Conservation (phyloP, 2,888 invertebrate species). For the Melinaea menophilus region DNA sequence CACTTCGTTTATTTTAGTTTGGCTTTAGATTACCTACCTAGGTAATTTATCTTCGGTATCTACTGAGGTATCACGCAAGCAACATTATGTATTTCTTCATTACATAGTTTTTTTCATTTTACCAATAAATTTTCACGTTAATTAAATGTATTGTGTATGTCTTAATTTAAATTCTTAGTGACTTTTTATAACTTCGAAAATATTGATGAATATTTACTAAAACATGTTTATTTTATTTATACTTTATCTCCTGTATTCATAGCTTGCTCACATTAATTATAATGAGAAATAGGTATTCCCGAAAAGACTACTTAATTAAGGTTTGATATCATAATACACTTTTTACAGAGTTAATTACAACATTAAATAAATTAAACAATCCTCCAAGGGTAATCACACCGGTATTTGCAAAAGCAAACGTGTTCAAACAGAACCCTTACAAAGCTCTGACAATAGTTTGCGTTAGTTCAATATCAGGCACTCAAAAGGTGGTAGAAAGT, state of each 20-base stretch:
- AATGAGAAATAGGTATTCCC: background rate
- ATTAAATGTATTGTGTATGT: too few species aligned
- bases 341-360: background rate
- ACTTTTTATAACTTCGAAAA: too few species aligned
- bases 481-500: background rate
- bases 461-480: constrained; percentile 2
- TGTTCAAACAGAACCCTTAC: background rate
- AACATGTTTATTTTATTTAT: background rate
- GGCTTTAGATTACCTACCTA: too few species aligned
- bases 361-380: background rate
- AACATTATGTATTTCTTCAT: too few species aligned
- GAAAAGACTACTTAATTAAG: background rate
- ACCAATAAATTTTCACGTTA: too few species aligned
- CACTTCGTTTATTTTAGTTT: too few species aligned
- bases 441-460: background rate
- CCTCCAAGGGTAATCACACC: background rate
- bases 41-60: too few species aligned
- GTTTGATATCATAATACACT: background rate
- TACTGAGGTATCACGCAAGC: too few species aligned
- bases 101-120: too few species aligned
- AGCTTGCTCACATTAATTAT: background rate
- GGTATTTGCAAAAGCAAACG: background rate
- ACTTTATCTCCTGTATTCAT: background rate
- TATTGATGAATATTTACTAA: too few species aligned
- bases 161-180: too few species aligned